Evolutionary conservation across 1,140 invertebrate genomes (phyloP).

Genomic region (Lethocerus indicus): DNA sequence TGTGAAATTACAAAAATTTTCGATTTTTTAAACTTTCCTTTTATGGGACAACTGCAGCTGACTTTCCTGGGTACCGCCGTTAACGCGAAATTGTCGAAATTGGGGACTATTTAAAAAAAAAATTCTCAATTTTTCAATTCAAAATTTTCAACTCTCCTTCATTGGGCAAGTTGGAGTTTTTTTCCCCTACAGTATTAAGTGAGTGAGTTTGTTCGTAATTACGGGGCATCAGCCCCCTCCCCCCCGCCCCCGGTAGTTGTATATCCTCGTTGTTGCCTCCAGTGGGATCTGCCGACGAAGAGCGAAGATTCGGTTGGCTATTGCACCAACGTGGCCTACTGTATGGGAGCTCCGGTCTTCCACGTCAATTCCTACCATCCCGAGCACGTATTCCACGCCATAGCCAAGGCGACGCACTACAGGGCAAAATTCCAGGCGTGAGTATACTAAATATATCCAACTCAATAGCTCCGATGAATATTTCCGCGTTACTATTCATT

Average conservation of each 20-base stretch:
- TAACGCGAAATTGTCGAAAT: no score
- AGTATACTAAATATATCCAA: no score
- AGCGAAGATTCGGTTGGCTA: not conserved
- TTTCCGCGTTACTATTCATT: no score
- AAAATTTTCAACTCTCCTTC: not conserved
- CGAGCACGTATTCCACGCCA: conserved; percentile 3
- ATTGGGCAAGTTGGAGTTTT: not conserved
- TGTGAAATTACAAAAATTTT: no score
- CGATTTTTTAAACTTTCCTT: no score
- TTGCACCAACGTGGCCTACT: conserved; percentile 1
- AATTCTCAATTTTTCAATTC: not conserved
- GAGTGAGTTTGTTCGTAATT: not conserved
- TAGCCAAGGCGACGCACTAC: conserved; percentile 59
- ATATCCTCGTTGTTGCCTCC: not conserved
- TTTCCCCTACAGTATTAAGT: not conserved
- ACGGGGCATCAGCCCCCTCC: not conserved
- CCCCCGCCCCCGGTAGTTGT: not conserved
- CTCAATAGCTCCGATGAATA: no score
- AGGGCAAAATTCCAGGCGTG: conserved; percentile 57
- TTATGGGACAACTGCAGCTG: no score
- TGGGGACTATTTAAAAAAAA: no score
- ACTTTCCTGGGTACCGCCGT: no score
- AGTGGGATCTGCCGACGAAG: not conserved
- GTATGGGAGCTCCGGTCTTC: not conserved
- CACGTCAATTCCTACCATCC: conserved; percentile 4